Percentiles rank a stretch among this genome's conserved stretches.
phyloP scores from a whole-genome alignment of 2,797 vertebrate genomes.

The Distichodus sexfasciatus region DNA sequence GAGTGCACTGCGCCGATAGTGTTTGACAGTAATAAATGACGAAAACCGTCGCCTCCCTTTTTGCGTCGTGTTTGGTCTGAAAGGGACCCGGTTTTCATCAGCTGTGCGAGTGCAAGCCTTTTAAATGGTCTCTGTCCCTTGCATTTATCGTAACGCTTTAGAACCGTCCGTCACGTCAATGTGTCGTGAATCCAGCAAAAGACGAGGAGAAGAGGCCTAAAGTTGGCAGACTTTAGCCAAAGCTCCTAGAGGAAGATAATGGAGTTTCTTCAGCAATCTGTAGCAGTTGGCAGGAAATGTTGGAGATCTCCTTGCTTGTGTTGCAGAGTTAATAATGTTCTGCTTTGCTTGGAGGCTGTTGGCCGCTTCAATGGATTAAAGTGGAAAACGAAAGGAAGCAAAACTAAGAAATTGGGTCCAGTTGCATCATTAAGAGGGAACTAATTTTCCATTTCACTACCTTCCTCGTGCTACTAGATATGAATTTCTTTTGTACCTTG shows the following conservation, averaged over 20 bases:
- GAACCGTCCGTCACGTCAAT: background rate
- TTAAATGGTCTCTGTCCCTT: background rate
- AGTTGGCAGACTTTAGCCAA: too few relatives aligned
- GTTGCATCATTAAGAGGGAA: background rate
- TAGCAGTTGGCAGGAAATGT: too few relatives aligned
- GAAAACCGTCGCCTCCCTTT: background rate
- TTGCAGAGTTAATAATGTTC: constrained; percentile 18
- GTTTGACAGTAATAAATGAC: constrained; percentile 3
- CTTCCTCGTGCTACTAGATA: background rate
- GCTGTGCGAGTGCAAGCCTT: background rate
- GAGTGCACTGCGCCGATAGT: constrained; percentile 2
- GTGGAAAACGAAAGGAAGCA: background rate
- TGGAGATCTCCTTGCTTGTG: constrained; percentile 8
- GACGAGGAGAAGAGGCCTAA: too few relatives aligned
- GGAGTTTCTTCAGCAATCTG: background rate
- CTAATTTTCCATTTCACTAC: background rate
- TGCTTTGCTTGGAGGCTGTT: constrained; percentile 2
- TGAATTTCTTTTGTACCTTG: background rate
- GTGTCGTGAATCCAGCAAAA: background rate
- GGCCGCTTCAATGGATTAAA: constrained; percentile 6
- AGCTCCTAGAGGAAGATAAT: background rate
- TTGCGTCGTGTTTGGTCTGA: background rate
- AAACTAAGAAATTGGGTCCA: too few relatives aligned
- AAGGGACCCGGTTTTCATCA: constrained; percentile 9
- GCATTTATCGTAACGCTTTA: background rate